phyloP scores from a whole-genome alignment of 1,140 invertebrate species.

The Copidosoma floridanum region DNA sequence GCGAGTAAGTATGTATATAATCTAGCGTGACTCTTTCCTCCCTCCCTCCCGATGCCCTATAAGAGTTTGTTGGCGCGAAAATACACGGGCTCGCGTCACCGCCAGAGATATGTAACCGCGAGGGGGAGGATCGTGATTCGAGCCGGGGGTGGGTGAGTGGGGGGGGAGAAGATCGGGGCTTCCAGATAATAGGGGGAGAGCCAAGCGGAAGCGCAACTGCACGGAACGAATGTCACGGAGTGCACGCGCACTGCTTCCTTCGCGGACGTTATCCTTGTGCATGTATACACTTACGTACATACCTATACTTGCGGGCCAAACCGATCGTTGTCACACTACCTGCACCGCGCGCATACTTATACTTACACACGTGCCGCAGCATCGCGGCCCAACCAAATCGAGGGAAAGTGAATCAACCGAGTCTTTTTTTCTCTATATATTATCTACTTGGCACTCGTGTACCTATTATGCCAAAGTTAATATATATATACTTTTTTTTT shows the following conservation, averaged over 20 bases:
- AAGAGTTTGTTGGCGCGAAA: too few relatives aligned
- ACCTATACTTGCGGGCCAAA: slow-evolving; percentile 34
- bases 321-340: slow-evolving; percentile 38
- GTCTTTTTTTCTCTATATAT: too few relatives aligned
- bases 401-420: slow-evolving; percentile 52
- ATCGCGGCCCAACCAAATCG: too few relatives aligned
- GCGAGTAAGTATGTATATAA: too few relatives aligned
- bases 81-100: neutral
- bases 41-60: slow-evolving; percentile 4
- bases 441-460: too few relatives aligned
- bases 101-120: too few relatives aligned
- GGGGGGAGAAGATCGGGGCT: too few relatives aligned
- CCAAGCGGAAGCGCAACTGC: slow-evolving; percentile 38
- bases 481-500: too few relatives aligned
- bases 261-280: neutral
- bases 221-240: slow-evolving; percentile 30
- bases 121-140: slow-evolving; percentile 11
- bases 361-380: too few relatives aligned
- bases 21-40: slow-evolving; percentile 39
- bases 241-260: slow-evolving; percentile 26
- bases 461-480: too few relatives aligned
- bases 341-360: too few relatives aligned
- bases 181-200: neutral
- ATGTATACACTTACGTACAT: slow-evolving; percentile 24
- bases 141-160: neutral